Evolutionary conservation across 2,797 vertebrate species (phyloP).

Genomic region (Aphelocoma californica): DNA sequence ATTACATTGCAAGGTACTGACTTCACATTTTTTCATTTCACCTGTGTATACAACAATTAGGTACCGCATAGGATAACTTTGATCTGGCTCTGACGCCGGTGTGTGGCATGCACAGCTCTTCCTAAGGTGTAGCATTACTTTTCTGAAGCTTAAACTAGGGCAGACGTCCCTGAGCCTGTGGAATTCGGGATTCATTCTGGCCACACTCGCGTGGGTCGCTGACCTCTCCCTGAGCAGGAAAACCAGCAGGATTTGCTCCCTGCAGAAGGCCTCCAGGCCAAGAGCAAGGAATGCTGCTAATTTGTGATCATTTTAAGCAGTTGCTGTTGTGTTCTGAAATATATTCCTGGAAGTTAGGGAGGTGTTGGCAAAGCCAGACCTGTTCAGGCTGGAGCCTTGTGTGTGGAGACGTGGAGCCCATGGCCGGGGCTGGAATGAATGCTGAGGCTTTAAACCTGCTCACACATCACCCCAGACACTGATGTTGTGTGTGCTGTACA

Average conservation of each 20-base stretch:
- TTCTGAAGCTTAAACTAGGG: constrained; percentile 11
- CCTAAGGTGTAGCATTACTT: background rate
- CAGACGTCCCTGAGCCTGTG: background rate
- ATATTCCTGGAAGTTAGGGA: background rate
- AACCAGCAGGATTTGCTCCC: background rate
- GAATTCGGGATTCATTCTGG: constrained; percentile 41
- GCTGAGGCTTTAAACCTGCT: constrained; percentile 28
- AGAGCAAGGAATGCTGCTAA: background rate
- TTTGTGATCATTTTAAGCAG: background rate
- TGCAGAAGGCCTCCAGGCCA: background rate
- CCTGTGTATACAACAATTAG: constrained; percentile 28
- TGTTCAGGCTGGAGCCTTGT: background rate
- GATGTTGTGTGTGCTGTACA: constrained; percentile 62
- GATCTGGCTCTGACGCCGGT: background rate
- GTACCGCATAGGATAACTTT: background rate
- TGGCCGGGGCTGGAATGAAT: background rate
- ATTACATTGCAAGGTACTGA: constrained; percentile 20
- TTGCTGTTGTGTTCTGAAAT: background rate
- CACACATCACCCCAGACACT: constrained; percentile 32
- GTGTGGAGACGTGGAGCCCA: background rate
- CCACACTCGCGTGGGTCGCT: background rate
- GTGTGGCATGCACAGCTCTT: constrained; percentile 44
- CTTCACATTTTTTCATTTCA: background rate
- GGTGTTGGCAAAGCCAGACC: background rate
- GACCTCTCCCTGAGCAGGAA: background rate